phyloP scores from a whole-genome alignment of 2,888 invertebrate species.

The Phymatocera aterrima region DNA sequence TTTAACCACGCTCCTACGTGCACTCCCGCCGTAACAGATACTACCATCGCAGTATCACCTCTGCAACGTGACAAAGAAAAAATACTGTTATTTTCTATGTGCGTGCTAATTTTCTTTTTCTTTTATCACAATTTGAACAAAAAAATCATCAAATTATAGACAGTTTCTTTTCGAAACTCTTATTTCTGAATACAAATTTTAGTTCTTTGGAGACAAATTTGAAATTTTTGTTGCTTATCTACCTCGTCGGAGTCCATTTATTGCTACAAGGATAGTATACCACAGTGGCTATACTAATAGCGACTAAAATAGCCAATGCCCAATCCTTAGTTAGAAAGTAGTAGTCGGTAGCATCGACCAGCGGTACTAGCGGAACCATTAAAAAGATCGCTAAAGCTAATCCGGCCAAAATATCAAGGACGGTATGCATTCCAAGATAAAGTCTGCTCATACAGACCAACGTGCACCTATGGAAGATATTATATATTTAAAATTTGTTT shows the following conservation, averaged over 20 bases:
- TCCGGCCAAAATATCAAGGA: slow-evolving; percentile 90
- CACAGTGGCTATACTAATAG: slow-evolving; percentile 82
- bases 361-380: slow-evolving; percentile 84
- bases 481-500: neutral
- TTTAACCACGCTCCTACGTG: slow-evolving; percentile 90
- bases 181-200: neutral
- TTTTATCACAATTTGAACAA: slow-evolving; percentile 19
- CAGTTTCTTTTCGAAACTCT: neutral
- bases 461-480: slow-evolving; percentile 77
- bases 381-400: slow-evolving; percentile 81
- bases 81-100: slow-evolving; percentile 27
- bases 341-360: slow-evolving; percentile 85
- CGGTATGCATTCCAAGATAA: slow-evolving; percentile 95
- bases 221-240: slow-evolving; percentile 57
- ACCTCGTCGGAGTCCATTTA: slow-evolving; percentile 94
- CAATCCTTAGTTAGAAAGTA: slow-evolving; percentile 82
- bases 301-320: slow-evolving; percentile 81
- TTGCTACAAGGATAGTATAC: slow-evolving; percentile 89
- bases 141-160: slow-evolving; percentile 31
- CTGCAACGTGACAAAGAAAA: slow-evolving; percentile 75
- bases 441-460: slow-evolving; percentile 90
- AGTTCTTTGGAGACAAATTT: too few species aligned
- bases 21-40: slow-evolving; percentile 88
- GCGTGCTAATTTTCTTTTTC: neutral
- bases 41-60: slow-evolving; percentile 92